Evolutionary conservation across 2,888 invertebrate genomes (phyloP), one percentile per base, ranked within the genome.

Genomic region (Pollenia amentaria): DNA sequence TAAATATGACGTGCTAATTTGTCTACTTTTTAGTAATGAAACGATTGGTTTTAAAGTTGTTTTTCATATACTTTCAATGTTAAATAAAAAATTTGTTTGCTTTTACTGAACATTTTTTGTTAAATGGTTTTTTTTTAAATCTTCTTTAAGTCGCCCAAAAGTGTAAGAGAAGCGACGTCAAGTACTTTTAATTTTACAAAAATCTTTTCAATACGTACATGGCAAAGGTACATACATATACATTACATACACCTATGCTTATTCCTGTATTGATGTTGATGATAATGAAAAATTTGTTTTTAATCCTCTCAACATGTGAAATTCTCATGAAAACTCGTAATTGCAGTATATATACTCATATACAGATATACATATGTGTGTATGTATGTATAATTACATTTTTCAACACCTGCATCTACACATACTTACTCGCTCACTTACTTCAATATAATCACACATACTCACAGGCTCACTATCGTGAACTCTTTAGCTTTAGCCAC

Each of bases 301-400:
- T 87, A 87, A 87, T 87, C 86, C 86, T 55, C 70, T 84, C 86
- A 80, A 87, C 86, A 84, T 84, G 86, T 87, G 83, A 87, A 87
- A 80, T 87, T 87, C 86, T 83, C 86, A 87, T 87, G 86, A 72
- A 80, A 79, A 64, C 73, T 67, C 82, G 67, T 81, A 82, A 85
- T 83, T 86, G 86, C 75, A 81, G 38, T 55, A 64, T 7, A 48
- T 16, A 75, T 62, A 60, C 12, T 16, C 7, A 6, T 14, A 38
- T 29, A 29, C 29, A 14, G 18, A 16, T 70, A 55, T 42, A 29
- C 46, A 10, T 57, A 46, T 70, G 65, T 57, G 40, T 70, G 65
- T 69, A 46, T 62, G 65, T n/a, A 67, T 44, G 46, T 44, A 83
- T 42, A 69, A 53, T 14, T 40, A 65, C n/a, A 48, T 40, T 73